A percentile compares a stretch with the other conserved stretches of the same genome.
Evolutionary conservation across 2,113 vertebrate genomes (phyloP).

Genomic region (Rhinolophus ferrumequinum): DNA sequence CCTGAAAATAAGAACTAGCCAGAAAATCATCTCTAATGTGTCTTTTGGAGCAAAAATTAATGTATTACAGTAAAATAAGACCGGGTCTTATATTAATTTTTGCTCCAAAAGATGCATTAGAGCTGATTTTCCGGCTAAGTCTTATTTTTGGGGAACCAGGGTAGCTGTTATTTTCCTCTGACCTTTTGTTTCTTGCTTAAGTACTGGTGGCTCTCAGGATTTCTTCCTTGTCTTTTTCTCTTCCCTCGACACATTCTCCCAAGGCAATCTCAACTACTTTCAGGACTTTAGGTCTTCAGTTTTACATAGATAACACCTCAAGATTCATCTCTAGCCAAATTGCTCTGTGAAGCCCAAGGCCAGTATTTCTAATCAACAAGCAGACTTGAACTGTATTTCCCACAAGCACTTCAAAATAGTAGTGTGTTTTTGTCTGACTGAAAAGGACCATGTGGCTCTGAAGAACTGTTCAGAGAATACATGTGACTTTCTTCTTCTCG

Average conservation of each 20-base stretch:
- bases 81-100: too few relatives aligned
- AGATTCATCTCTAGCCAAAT: constrained; percentile 14
- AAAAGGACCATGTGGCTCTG: background rate
- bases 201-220: background rate
- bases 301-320: background rate
- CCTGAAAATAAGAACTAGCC: too few relatives aligned
- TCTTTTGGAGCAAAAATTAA: too few relatives aligned
- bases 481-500: background rate
- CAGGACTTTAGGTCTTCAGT: background rate
- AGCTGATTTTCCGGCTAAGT: too few relatives aligned
- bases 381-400: background rate
- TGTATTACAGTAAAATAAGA: too few relatives aligned
- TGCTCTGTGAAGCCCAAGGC: constrained; percentile 11
- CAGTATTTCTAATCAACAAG: background rate
- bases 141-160: too few relatives aligned
- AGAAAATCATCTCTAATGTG: too few relatives aligned
- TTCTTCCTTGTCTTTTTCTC: background rate
- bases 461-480: constrained; percentile 4
- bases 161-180: background rate
- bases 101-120: too few relatives aligned
- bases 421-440: constrained; percentile 9
- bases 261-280: background rate
- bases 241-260: background rate
- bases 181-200: constrained; percentile 45
- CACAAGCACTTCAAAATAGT: constrained; percentile 24